A percentile compares a stretch with the other conserved stretches of the same genome.
phyloP scores from a whole-genome alignment of 2,113 vertebrate genomes.

The Erpornis zantholeuca region DNA sequence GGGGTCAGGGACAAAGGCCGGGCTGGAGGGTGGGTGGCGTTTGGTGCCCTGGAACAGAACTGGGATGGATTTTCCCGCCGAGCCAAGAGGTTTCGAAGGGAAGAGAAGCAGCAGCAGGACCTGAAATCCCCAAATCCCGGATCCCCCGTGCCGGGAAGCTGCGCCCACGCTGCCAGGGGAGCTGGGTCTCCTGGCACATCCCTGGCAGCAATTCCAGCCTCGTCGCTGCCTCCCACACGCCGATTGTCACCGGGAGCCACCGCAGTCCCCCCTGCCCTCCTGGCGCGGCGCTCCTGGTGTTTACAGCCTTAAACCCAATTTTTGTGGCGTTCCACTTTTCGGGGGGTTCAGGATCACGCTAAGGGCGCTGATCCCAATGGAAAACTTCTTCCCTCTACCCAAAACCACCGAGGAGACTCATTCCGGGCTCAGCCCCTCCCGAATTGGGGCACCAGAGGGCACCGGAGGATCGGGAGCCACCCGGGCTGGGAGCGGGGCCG shows the following conservation, averaged over 20 bases:
- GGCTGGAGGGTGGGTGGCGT: accelerated
- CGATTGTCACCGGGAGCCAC: no score
- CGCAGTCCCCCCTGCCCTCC: accelerated
- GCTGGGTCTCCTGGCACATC: neutral
- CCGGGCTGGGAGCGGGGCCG: accelerated
- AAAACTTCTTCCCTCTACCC: neutral
- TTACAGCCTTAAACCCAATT: neutral
- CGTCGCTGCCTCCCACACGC: accelerated
- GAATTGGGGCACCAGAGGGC: slow-evolving; percentile 17
- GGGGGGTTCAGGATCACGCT: neutral
- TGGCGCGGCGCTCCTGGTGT: no score
- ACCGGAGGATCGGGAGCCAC: neutral
- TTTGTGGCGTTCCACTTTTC: neutral
- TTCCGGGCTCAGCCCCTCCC: neutral
- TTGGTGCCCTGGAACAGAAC: neutral
- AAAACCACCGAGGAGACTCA: neutral
- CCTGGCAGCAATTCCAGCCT: neutral
- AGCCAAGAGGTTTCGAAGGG: neutral
- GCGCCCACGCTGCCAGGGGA: neutral
- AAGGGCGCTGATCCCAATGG: neutral
- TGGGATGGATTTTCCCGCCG: neutral
- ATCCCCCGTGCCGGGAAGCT: accelerated
- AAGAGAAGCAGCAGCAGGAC: neutral
- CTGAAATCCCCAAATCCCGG: neutral
- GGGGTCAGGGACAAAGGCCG: neutral